phyloP scores from a whole-genome alignment of 2,797 vertebrate genomes.

The Acanthiza pusilla region DNA sequence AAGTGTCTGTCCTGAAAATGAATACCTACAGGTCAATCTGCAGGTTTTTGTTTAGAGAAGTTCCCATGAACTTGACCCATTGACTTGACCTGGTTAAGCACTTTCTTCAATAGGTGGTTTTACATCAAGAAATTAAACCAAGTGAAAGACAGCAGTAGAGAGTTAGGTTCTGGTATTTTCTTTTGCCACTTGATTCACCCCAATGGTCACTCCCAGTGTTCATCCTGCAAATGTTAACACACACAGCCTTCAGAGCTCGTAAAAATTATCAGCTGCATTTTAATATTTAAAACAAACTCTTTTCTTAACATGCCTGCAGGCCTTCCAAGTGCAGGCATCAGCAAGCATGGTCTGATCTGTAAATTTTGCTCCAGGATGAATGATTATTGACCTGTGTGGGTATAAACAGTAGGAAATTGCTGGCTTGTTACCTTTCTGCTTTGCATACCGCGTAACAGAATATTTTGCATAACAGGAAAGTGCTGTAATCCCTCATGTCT shows the following conservation, averaged over 20 bases:
- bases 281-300: background rate
- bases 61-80: background rate
- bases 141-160: background rate
- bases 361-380: background rate
- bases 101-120: background rate
- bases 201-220: background rate
- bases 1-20: background rate
- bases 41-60: background rate
- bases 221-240: background rate
- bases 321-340: background rate
- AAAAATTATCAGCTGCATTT: background rate
- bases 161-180: background rate
- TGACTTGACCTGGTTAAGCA: background rate
- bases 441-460: background rate
- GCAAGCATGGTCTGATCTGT: background rate
- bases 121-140: background rate
- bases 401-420: background rate
- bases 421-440: background rate
- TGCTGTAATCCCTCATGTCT: background rate
- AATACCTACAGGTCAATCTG: background rate
- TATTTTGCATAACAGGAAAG: background rate
- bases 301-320: background rate
- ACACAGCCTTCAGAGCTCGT: background rate
- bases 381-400: conserved; percentile 12
- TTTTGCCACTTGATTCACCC: background rate